phyloP scores from a whole-genome alignment of 2,113 vertebrate genomes.

The Crotalus tigris region DNA sequence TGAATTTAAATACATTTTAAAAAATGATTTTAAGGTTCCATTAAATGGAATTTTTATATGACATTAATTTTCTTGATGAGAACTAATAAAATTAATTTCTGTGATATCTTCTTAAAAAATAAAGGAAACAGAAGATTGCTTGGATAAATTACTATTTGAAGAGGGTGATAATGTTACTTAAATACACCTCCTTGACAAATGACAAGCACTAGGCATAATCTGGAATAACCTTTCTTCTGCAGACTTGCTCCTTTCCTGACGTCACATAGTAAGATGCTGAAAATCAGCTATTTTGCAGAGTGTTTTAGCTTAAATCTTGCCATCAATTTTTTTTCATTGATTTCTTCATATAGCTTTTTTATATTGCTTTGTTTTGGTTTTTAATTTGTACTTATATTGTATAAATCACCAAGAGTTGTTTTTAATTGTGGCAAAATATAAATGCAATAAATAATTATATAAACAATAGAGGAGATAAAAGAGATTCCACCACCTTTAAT shows the following conservation, averaged over 20 bases:
- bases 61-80: background rate
- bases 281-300: background rate
- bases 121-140: slow-evolving; percentile 12
- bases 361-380: background rate
- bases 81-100: background rate
- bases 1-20: slow-evolving; percentile 1
- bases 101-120: background rate
- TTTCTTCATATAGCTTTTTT: background rate
- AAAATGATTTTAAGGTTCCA: background rate
- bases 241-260: background rate
- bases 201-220: background rate
- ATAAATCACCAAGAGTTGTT: background rate
- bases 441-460: background rate
- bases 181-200: background rate
- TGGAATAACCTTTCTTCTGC: background rate
- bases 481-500: background rate
- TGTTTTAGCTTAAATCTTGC: background rate
- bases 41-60: background rate
- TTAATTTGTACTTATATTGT: background rate
- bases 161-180: background rate
- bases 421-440: background rate
- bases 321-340: background rate
- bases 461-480: background rate
- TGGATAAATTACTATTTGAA: background rate
- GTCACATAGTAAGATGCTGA: background rate